phyloP scores from a whole-genome alignment of 1,140 invertebrate genomes.

The Papilio polytes region DNA sequence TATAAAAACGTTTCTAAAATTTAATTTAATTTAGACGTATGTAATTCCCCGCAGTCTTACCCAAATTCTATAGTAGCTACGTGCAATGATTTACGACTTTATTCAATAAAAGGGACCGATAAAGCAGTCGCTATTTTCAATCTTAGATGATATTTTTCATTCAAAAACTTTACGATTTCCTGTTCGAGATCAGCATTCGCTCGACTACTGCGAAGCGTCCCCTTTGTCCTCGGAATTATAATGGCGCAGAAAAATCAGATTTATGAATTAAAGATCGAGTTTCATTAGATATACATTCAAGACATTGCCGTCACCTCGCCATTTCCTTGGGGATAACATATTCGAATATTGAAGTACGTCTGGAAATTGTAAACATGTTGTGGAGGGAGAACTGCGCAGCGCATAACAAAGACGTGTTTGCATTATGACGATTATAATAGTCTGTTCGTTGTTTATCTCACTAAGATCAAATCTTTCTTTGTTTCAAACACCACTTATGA shows the following conservation, averaged over 20 bases:
- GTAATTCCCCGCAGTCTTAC: background rate
- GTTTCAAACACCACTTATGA: background rate
- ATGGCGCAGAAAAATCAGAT: slow-evolving; percentile 42
- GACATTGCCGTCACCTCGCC: slow-evolving; percentile 43
- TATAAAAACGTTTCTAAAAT: too few relatives aligned
- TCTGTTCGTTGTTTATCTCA: background rate
- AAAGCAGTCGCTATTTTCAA: background rate
- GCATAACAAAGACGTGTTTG: background rate
- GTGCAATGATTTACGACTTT: background rate
- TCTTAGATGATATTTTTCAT: background rate
- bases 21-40: background rate
- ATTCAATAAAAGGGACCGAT: background rate
- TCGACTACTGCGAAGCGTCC: slow-evolving; percentile 4
- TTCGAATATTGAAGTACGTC: slow-evolving; percentile 51
- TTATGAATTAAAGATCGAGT: slow-evolving; percentile 61
- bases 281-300: slow-evolving; percentile 56
- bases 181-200: slow-evolving; percentile 15
- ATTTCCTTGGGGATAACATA: slow-evolving; percentile 54
- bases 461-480: slow-evolving; percentile 1
- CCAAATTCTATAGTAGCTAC: background rate
- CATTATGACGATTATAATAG: slow-evolving; percentile 14
- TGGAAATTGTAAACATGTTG: slow-evolving; percentile 5
- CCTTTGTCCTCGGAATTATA: slow-evolving; percentile 29
- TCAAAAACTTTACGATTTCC: slow-evolving; percentile 12
- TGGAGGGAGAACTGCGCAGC: slow-evolving; percentile 10